Evolutionary conservation across 2,113 vertebrate species (phyloP), one percentile per base, ranked within the genome.

Genomic region (Strix uralensis): DNA sequence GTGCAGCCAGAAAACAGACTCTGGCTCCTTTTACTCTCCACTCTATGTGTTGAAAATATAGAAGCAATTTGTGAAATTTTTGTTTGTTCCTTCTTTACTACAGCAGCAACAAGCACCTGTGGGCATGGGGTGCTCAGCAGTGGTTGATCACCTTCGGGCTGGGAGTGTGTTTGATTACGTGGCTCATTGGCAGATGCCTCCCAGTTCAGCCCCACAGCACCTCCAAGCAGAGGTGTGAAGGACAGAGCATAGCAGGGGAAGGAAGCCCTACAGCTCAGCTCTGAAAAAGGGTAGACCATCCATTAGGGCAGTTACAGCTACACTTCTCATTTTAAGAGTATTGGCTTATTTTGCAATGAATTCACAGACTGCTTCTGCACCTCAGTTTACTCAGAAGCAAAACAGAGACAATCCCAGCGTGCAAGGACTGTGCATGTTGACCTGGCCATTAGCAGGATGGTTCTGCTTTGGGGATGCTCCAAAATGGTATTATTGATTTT

Each of bases 401-500:
- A 92, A 44, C 3, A 25, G 54, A 82, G 81, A 52, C 44, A 36
- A 21, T 63, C 6, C 10, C 78, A 61, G 52, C 42, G 27, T 72
- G 40, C 2, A 4, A 91, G 77, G 49, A 59, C 42, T 67, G 26
- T 59, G n/a, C 47, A 2, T 15, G 30, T 21, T 57, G 70, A 65
- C 44, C 62, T 80, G 73, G 32, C 51, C 57, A 40, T 83, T 75
- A 81, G 58, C 32, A 42, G 59, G 81, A 51, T 18, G 66, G 51
- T 63, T 92, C 79, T 77, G 59, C 71, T 90, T 72, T 93, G 75
- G 72, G 36, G 59, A 12, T 11, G 23, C 47, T 96, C 95, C 66
- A 83, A 23, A 94, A 62, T 3, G 74, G 8, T 51, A 10, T 90
- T 70, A 88, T 38, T 70, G 90, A 96, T 90, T 86, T 96, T 81